Evolutionary conservation across 53 echinoderm and acorn worm genomes (phyloP).

Genomic region (Henricia sp.): DNA sequence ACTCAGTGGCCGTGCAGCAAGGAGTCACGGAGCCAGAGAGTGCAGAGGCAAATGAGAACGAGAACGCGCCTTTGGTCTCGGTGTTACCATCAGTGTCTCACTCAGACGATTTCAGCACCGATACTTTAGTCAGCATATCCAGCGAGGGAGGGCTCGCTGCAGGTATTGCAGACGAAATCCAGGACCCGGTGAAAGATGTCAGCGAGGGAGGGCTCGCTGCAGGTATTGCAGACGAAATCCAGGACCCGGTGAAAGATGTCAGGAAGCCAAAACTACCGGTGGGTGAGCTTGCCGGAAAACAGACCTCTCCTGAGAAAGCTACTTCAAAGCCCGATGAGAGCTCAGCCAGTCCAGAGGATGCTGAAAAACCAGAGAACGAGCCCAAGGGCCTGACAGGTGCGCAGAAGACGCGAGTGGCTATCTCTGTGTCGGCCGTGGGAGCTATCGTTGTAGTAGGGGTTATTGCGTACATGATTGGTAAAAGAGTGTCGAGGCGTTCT

Average conservation of each 20-base stretch:
- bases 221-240: background rate
- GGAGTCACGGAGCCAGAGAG: background rate
- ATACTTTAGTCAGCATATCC: background rate
- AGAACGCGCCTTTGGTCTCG: background rate
- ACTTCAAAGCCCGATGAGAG: background rate
- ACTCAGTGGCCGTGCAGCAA: background rate
- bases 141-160: background rate
- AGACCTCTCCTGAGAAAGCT: background rate
- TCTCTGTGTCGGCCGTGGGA: constrained; percentile 21
- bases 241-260: background rate
- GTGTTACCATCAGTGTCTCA: background rate
- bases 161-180: background rate
- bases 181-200: background rate
- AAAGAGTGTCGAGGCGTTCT: background rate
- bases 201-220: background rate
- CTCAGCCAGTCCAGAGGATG: background rate
- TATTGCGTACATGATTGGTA: constrained; percentile 7
- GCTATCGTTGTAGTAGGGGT: constrained; percentile 16
- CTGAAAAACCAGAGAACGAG: background rate
- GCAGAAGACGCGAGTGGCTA: constrained; percentile 32
- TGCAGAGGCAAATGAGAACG: background rate
- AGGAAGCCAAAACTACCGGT: background rate
- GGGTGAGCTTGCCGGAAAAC: background rate
- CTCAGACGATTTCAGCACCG: background rate
- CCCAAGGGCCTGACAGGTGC: constrained; percentile 23